Conservation (phyloP, 2,797 vertebrate genomes). For the Cephalopachus bancanus region DNA sequence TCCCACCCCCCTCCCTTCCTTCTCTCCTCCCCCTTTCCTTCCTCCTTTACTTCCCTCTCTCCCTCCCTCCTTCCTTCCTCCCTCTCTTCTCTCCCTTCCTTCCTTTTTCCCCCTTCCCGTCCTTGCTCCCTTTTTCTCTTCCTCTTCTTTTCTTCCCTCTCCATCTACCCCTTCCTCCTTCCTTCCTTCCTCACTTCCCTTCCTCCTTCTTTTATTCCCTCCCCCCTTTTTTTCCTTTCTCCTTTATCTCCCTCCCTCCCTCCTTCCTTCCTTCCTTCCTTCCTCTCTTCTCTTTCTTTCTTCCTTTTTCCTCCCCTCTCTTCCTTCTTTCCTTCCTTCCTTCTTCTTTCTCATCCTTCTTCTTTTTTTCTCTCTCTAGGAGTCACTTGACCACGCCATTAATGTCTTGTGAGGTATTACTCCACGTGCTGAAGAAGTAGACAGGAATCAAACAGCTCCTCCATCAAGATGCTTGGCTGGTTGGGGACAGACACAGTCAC, state of each 20-base stretch:
- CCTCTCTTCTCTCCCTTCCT: too few species aligned
- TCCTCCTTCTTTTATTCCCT: fast-evolving
- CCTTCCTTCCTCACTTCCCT: fast-evolving
- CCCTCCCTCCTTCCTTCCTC: too few species aligned
- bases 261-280: fast-evolving
- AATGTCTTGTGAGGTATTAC: fast-evolving
- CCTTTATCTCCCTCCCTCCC: fast-evolving
- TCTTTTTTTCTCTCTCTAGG: too few species aligned
- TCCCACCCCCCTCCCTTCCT: fast-evolving
- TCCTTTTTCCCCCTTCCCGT: neutral
- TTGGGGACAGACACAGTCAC: neutral
- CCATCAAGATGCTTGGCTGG: neutral
- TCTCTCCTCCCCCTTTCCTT: fast-evolving
- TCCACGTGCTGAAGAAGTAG: neutral
- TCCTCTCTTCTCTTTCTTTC: neutral
- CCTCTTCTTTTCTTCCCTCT: fast-evolving
- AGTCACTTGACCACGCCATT: fast-evolving
- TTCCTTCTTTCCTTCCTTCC: neutral
- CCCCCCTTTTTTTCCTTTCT: fast-evolving
- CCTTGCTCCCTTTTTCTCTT: fast-evolving
- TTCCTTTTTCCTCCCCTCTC: fast-evolving
- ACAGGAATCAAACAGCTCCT: fast-evolving
- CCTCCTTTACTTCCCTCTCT: fast-evolving
- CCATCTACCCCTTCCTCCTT: fast-evolving
- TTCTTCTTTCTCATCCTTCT: too few species aligned